Percentiles rank a stretch among this genome's conserved stretches.
Conservation (phyloP, 2,797 vertebrate species). For the Macropus fuliginosus region DNA sequence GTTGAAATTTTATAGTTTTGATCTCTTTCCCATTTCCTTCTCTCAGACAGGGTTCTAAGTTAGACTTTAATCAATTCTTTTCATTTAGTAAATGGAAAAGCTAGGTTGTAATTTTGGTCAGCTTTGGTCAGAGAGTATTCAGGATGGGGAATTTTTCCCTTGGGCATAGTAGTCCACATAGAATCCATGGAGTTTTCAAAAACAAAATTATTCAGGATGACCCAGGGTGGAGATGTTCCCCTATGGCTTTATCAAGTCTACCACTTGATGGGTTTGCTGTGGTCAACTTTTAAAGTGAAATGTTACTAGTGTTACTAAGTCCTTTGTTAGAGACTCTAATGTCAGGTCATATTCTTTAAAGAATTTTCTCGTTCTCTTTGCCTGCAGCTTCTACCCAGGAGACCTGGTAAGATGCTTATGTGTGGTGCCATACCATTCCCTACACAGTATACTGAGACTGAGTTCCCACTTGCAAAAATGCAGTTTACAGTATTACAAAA, state of each 20-base stretch:
- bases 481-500: neutral
- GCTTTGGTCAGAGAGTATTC: neutral
- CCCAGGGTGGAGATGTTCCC: neutral
- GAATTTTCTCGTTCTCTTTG: neutral
- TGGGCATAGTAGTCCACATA: neutral
- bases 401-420: neutral
- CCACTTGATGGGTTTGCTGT: fast-evolving
- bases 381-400: neutral
- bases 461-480: neutral
- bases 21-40: neutral
- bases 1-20: neutral
- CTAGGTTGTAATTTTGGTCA: neutral
- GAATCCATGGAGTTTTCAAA: neutral
- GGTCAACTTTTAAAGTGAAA: neutral
- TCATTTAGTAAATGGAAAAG: neutral
- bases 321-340: neutral
- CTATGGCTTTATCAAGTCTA: neutral
- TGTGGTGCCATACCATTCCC: neutral
- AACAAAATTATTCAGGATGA: neutral
- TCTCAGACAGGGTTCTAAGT: neutral
- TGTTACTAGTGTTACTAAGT: neutral
- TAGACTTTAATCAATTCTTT: neutral
- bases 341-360: neutral
- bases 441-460: neutral
- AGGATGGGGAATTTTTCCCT: neutral